Evolutionary conservation across 2,113 vertebrate genomes (phyloP).

Genomic region (Tretioscincus oriximinensis): DNA sequence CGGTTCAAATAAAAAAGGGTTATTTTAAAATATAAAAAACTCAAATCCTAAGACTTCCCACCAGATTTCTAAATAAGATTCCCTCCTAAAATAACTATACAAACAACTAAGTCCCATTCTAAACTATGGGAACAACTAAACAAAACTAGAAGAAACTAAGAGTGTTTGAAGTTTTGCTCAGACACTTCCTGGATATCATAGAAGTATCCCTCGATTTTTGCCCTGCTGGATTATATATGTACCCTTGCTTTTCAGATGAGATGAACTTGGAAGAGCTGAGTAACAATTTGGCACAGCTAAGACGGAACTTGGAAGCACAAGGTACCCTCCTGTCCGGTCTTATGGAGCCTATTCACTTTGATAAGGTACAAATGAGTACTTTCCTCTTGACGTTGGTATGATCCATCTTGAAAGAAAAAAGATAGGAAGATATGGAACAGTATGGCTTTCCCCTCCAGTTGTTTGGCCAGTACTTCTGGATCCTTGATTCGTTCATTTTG

Average conservation of each 20-base stretch:
- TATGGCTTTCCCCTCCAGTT: neutral
- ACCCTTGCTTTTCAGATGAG: conserved; percentile 59
- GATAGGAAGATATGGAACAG: neutral
- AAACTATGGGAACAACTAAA: too few relatives aligned
- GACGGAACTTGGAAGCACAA: neutral
- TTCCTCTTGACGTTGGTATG: neutral
- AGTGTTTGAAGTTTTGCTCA: too few relatives aligned
- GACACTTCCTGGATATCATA: too few relatives aligned
- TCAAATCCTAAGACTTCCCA: too few relatives aligned
- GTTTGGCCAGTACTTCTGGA: neutral
- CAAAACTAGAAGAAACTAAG: too few relatives aligned
- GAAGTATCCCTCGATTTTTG: neutral
- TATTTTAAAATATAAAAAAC: too few relatives aligned
- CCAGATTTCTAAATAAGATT: too few relatives aligned
- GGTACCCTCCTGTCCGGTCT: conserved; percentile 13
- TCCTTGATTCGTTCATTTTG: neutral
- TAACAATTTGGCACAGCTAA: conserved; percentile 49
- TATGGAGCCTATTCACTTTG: conserved; percentile 82
- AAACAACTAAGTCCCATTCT: too few relatives aligned
- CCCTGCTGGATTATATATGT: neutral
- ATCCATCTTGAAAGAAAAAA: neutral
- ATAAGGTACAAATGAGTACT: conserved; percentile 71
- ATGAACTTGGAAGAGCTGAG: conserved; percentile 61
- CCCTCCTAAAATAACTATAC: too few relatives aligned
- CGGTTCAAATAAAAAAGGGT: too few relatives aligned